These are phyloP conservation scores for Onthophagus sagittarius DNA, from an alignment of 2,888 invertebrate genomes.

Conservation along the genomic window DNA sequence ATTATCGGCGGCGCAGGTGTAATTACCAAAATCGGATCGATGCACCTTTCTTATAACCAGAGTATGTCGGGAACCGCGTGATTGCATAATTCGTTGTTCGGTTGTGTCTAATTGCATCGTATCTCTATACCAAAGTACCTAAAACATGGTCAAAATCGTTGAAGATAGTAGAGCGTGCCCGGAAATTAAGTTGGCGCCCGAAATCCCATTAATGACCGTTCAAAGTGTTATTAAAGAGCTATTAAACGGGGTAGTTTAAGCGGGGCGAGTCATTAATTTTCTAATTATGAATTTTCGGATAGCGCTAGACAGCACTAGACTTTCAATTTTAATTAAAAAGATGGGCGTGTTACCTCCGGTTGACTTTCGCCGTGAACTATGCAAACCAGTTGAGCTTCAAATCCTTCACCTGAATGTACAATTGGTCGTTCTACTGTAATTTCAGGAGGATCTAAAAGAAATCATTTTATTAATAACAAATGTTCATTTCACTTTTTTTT, in stretches of 20 bases:
- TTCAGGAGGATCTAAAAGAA: conserved; percentile 56
- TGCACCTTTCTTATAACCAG: conserved; percentile 65
- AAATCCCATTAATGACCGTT: background rate
- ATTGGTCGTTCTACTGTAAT: conserved; percentile 60
- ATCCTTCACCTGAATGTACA: conserved; percentile 65
- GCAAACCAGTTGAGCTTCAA: conserved; percentile 64
- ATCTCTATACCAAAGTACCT: conserved; percentile 67
- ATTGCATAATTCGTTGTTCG: conserved; percentile 63
- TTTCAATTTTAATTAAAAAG: background rate
- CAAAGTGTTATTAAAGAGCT: background rate
- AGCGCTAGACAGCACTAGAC: background rate
- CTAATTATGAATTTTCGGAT: background rate
- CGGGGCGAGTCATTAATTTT: background rate
- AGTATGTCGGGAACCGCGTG: conserved; percentile 62
- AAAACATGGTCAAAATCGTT: conserved; percentile 21
- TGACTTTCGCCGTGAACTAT: conserved; percentile 66
- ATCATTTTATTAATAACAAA: conserved; percentile 20
- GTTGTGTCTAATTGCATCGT: conserved; percentile 66
- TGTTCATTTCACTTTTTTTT: background rate
- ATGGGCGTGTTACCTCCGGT: conserved; percentile 55
- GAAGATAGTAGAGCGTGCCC: background rate
- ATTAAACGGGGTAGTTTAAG: background rate
- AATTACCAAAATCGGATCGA: conserved; percentile 65
- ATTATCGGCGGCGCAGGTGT: conserved; percentile 68
- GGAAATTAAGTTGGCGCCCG: background rate